These are phyloP conservation scores for Apocheima hispidaria DNA, from an alignment of 2,888 invertebrate species.

Conservation along the genomic window DNA sequence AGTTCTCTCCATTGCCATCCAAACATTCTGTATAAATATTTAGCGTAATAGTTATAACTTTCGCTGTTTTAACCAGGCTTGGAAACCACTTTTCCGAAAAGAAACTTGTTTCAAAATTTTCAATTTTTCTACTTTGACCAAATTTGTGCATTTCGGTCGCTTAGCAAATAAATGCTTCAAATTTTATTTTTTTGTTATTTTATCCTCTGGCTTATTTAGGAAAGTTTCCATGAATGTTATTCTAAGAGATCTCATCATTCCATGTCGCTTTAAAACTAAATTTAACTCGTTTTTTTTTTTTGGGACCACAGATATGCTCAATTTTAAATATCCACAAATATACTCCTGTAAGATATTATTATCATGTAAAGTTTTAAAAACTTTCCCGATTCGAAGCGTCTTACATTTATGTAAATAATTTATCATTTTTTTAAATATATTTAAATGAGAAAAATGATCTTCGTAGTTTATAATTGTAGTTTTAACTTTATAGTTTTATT, in stretches of 20 bases:
- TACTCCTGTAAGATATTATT: slow-evolving; percentile 51
- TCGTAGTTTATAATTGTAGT: slow-evolving; percentile 67
- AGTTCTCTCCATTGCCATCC: no score
- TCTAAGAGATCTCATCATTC: slow-evolving; percentile 83
- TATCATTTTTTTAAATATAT: slow-evolving; percentile 54
- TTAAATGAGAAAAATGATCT: slow-evolving; percentile 79
- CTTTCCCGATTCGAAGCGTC: slow-evolving; percentile 31
- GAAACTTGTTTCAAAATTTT: no score
- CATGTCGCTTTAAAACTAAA: slow-evolving; percentile 73
- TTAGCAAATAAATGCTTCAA: no score
- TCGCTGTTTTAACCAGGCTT: no score
- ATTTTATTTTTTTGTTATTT: no score
- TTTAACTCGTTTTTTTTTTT: slow-evolving; percentile 56
- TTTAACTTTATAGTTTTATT: slow-evolving; percentile 56
- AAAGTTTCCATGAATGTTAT: slow-evolving; percentile 42
- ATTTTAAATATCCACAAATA: slow-evolving; percentile 51
- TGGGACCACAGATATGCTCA: slow-evolving; percentile 71
- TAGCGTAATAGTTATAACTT: no score
- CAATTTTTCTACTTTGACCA: no score
- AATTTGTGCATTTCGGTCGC: no score
- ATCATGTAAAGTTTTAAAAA: slow-evolving; percentile 32
- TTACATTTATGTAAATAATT: slow-evolving; percentile 58
- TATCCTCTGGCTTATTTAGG: slow-evolving; percentile 24
- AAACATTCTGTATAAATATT: no score
- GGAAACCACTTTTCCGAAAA: no score